A percentile compares a stretch with the other conserved stretches of the same genome.
Conservation (phyloP, 2,797 vertebrate genomes). For the Pipistrellus pipistrellus region DNA sequence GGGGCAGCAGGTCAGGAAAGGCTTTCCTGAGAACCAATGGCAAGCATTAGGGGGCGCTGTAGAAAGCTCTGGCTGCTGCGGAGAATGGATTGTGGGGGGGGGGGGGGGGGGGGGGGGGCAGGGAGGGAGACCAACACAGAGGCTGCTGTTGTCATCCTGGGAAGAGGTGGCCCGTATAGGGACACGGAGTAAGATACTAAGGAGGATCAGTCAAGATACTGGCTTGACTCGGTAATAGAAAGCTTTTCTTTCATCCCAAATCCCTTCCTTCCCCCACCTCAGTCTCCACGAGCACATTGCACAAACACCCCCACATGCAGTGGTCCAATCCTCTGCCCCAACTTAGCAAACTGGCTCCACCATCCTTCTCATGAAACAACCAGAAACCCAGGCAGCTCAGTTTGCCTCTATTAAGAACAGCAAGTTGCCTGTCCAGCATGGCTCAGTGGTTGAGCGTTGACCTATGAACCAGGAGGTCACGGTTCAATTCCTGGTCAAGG, state of each 20-base stretch:
- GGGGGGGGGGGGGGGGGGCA: not conserved
- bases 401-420: not conserved
- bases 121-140: not conserved
- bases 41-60: not conserved
- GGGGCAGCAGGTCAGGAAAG: not conserved
- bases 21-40: not conserved
- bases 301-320: not conserved
- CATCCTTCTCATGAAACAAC: not conserved
- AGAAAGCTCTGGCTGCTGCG: not conserved
- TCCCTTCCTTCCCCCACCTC: not conserved
- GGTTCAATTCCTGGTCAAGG: too few species aligned
- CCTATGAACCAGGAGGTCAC: too few species aligned
- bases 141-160: not conserved
- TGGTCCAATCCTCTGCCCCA: not conserved
- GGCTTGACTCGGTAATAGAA: not conserved
- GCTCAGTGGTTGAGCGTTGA: too few species aligned
- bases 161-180: not conserved
- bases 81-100: not conserved
- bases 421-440: not conserved
- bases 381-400: not conserved
- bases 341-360: not conserved
- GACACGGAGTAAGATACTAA: not conserved
- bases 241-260: not conserved
- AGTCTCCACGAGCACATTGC: not conserved
- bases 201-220: not conserved